Evolutionary conservation across 2,113 vertebrate genomes (phyloP), one percentile per base, ranked within the genome.

Genomic region (Percina caprodes): DNA sequence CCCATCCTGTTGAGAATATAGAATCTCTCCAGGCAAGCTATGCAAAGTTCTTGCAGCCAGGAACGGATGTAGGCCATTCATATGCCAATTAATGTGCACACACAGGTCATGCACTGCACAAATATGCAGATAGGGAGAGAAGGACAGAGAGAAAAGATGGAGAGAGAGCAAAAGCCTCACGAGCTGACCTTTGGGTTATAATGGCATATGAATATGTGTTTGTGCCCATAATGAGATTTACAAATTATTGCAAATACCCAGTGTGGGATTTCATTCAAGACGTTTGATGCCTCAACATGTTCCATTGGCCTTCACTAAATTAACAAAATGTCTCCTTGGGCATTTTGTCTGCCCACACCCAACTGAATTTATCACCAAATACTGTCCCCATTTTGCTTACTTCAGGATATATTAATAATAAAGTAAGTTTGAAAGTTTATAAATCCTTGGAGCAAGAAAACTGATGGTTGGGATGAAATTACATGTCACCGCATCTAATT

Each of bases 131-230:
- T 15, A 39, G n/a, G 19, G 3, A 74, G 72, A 55, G 66, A 74
- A 16, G 65, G 61, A 59, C 39, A 63, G 69, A 49, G 33, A 19
- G n/a, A 39, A 39, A 10, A 39, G 9, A 42, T 42, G 46, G 33
- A 35, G 66, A 15, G 24, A 68, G 66, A 21, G 74, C 46, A 26
- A 42, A 60, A 86, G 72, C 60, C 67, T 81, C 30, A 67, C 4
- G 30, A 65, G 59, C 48, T 88, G 84, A 91, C 80, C 89, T 91
- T 78, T 86, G n/a, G 24, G 66, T 66, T 78, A 56, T 80, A 84
- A 83, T 77, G 26, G 80, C 6, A 52, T 55, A 72, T 69, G 60
- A 84, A 79, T 75, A 69, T 84, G 65, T 84, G 60, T 84, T 56
- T 69, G 26, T 33, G 42, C 61, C 67, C 56, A 51, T 77, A 86